Percentiles rank a stretch among this genome's conserved stretches.
Conservation (phyloP, 2,888 invertebrate species). For the Molorchus minor region DNA sequence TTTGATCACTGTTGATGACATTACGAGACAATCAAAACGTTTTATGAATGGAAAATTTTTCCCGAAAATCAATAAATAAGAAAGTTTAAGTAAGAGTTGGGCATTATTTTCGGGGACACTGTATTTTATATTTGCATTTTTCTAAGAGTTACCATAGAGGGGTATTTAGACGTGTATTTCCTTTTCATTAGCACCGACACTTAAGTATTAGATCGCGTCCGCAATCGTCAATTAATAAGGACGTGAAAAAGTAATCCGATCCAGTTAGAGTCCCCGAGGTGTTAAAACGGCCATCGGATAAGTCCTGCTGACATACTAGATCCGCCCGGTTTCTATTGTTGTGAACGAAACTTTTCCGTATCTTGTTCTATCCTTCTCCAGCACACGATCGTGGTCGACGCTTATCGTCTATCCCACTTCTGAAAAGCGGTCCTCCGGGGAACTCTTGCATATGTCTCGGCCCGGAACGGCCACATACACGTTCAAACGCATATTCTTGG, state of each 20-base stretch:
- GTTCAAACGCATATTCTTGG: constrained; percentile 10
- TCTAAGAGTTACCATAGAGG: too few relatives aligned
- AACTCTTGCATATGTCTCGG: constrained; percentile 14
- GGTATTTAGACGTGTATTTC: too few relatives aligned
- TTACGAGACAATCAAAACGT: too few relatives aligned
- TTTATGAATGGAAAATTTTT: too few relatives aligned
- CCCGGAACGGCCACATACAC: constrained; percentile 12
- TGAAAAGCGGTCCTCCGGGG: neutral
- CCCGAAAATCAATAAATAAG: too few relatives aligned
- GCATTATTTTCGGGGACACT: too few relatives aligned
- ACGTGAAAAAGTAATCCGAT: constrained; percentile 4
- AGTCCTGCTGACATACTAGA: neutral
- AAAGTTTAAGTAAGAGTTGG: too few relatives aligned
- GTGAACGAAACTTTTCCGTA: neutral
- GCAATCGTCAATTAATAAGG: neutral
- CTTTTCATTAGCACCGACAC: too few relatives aligned
- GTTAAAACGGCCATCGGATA: neutral
- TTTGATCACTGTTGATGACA: too few relatives aligned
- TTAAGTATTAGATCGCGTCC: too few relatives aligned
- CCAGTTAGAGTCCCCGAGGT: neutral
- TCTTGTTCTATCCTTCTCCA: neutral
- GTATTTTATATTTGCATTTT: too few relatives aligned
- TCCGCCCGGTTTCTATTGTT: neutral
- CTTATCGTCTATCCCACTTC: neutral
- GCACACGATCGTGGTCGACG: constrained; percentile 3